Evolutionary conservation across 2,888 invertebrate species (phyloP).

Genomic region (Drosophila kanekoi): DNA sequence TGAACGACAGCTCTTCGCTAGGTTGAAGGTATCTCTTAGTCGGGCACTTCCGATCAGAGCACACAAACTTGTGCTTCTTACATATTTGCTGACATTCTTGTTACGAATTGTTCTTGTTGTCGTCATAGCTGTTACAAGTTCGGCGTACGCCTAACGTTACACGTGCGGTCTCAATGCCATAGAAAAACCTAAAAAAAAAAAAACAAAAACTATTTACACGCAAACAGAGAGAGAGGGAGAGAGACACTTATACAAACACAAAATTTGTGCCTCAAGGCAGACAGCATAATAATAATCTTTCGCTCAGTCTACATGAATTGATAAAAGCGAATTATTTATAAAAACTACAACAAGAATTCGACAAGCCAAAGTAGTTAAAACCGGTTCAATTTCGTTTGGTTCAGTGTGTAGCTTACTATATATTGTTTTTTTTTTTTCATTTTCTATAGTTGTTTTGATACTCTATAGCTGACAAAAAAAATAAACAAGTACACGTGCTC

Average conservation of each 20-base stretch:
- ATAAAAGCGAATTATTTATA: conserved; percentile 38
- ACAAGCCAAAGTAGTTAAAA: conserved; percentile 37
- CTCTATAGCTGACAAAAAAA: background rate
- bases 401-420: conserved; percentile 5
- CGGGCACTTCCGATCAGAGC: background rate
- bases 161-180: conserved; percentile 25
- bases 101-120: conserved; percentile 15
- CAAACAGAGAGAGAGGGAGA: background rate
- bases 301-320: conserved; percentile 26
- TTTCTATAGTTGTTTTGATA: conserved; percentile 1
- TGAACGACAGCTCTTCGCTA: too few relatives aligned
- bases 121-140: conserved; percentile 30
- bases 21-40: background rate
- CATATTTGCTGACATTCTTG: conserved; percentile 1
- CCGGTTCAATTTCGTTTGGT: conserved; percentile 36
- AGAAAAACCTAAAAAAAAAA: background rate
- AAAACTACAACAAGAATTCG: conserved; percentile 29
- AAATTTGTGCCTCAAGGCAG: conserved; percentile 32
- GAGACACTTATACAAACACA: conserved; percentile 10
- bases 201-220: conserved; percentile 18
- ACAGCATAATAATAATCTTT: conserved; percentile 43
- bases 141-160: conserved; percentile 31
- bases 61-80: background rate
- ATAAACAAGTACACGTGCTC: background rate
- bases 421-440: conserved; percentile 1